Evolutionary conservation across 2,888 invertebrate genomes (phyloP), one percentile per base, ranked within the genome.

Genomic region (Iselma pallidipennis): DNA sequence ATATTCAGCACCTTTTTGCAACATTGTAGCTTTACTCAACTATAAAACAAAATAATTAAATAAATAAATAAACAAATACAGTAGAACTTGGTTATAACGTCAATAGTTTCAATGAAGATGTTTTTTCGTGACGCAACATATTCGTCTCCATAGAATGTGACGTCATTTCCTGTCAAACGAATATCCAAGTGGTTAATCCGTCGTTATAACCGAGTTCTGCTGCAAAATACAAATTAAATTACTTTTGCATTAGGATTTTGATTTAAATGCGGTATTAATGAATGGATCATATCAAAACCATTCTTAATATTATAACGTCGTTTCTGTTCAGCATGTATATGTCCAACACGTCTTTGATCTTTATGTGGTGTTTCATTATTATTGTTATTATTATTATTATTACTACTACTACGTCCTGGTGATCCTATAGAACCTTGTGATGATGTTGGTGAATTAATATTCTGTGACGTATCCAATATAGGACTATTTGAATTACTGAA

Each of bases 261-360:
- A 81, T 90, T 91, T 60, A 97, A 85, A 71, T 95, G 92, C 25
- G 98, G 97, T 77, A 98, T 95, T 62, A 98, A 86, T 64, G 91
- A 90, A 81, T 96, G 95, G 67, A 98, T 86, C 82, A 92, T 91
- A 82, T 98, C 97, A 82, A 98, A 98, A 37, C 97, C 97, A 80
- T 93, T 94, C 82, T 97, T 97, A 75, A 98, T 96, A 81, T 96
- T 97, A 80, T 93, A 96, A 56, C 97, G 86, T 31, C 98, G 86
- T 81, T 97, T 98, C 83, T 97, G 96, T 78, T 98, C 98, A 0
- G 98, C 96, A 81, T 95, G 95, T 72, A 95, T 91, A 81, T 97
- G 97, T 12, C 94, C 94, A 65, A 91, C 92, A 57, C 96, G 87
- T 49, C 92, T 85, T 72, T 92, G 89, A 77, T 92, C 89, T 70